These are phyloP conservation scores for Rhodinocichla rosea DNA, from an alignment of 2,113 vertebrate species.

Conservation along the genomic window DNA sequence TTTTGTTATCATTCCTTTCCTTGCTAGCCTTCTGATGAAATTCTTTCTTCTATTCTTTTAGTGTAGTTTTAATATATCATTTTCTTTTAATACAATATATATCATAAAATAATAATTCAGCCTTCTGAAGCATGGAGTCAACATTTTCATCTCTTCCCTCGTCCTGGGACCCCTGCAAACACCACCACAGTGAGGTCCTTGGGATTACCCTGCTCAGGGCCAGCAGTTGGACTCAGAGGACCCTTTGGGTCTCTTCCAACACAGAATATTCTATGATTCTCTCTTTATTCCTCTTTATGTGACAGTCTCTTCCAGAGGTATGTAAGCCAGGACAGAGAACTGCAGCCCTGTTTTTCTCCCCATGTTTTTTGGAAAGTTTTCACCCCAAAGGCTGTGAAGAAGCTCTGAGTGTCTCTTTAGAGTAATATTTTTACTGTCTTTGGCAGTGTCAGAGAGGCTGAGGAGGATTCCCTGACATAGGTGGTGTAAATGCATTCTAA, in stretches of 20 bases:
- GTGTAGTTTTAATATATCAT: no score
- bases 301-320: not conserved
- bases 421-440: not conserved
- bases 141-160: no score
- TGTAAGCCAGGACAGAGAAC: not conserved
- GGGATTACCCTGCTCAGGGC: not conserved
- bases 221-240: rapidly evolving
- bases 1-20: no score
- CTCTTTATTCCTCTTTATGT: not conserved
- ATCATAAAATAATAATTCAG: no score
- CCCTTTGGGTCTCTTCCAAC: not conserved
- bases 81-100: no score
- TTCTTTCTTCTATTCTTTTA: no score
- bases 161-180: no score
- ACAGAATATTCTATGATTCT: not conserved
- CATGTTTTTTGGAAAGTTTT: not conserved
- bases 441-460: rapidly evolving
- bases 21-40: no score
- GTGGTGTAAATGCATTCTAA: not conserved
- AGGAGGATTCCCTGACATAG: not conserved
- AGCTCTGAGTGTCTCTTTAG: not conserved
- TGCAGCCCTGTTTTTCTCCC: not conserved
- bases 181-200: no score
- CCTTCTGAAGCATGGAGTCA: no score
- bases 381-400: not conserved